These are phyloP conservation scores for Leptogaster cylindrica DNA, from an alignment of 2,888 invertebrate species.

Conservation along the genomic window DNA sequence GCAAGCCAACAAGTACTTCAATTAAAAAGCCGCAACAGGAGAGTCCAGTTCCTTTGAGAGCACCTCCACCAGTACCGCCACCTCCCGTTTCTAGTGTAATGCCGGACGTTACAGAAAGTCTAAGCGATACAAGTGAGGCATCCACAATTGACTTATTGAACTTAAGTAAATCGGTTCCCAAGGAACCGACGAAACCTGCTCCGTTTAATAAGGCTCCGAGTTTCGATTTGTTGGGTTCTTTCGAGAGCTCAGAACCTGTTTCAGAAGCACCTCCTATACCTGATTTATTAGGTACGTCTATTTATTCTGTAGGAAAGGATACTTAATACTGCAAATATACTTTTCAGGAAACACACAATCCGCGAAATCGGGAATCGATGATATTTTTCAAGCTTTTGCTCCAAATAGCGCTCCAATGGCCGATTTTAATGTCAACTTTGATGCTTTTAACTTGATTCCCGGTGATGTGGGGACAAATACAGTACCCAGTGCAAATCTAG, in stretches of 20 bases:
- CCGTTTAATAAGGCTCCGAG: conserved; percentile 61
- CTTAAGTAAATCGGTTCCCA: conserved; percentile 59
- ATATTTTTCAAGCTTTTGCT: conserved; percentile 69
- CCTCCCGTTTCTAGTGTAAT: conserved; percentile 52
- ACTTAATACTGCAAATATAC: no score
- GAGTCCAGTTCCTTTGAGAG: conserved; percentile 44
- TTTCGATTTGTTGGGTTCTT: conserved; percentile 68
- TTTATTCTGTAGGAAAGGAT: neutral
- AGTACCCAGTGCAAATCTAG: no score
- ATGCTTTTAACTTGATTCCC: conserved; percentile 48
- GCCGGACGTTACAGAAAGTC: conserved; percentile 58
- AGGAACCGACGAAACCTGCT: conserved; percentile 52
- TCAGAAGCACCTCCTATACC: conserved; percentile 56
- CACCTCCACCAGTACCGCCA: conserved; percentile 51
- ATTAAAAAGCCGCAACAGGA: conserved; percentile 49
- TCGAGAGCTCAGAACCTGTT: conserved; percentile 56
- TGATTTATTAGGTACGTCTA: conserved; percentile 54
- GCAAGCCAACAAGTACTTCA: conserved; percentile 58
- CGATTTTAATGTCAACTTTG: conserved; percentile 50
- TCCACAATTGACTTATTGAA: conserved; percentile 67
- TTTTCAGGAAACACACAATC: conserved; percentile 51
- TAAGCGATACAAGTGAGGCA: conserved; percentile 49
- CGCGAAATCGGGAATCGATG: conserved; percentile 64
- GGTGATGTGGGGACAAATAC: no score
- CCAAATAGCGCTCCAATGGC: conserved; percentile 49